These are phyloP conservation scores for Gobio occitaniae DNA, from an alignment of 2,797 vertebrate species.

Conservation along the genomic window DNA sequence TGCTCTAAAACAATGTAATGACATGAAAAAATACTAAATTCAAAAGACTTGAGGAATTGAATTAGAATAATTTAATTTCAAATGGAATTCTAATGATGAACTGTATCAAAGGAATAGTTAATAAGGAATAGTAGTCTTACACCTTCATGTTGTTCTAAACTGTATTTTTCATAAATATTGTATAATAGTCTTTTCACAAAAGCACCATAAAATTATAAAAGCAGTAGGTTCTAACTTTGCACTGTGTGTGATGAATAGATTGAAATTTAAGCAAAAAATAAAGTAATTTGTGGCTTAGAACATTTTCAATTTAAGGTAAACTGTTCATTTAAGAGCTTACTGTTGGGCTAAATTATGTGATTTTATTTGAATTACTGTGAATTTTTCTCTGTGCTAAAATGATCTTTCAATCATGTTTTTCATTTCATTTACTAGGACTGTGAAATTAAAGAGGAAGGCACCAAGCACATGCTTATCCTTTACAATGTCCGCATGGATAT, in stretches of 20 bases:
- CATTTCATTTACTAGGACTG: slow-evolving; percentile 81
- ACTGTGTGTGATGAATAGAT: neutral
- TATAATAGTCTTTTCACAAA: neutral
- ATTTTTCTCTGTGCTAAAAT: neutral
- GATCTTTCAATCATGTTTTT: neutral
- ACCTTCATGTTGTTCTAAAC: neutral
- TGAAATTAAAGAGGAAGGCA: slow-evolving; percentile 95
- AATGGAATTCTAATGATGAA: neutral
- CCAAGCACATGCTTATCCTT: slow-evolving; percentile 86
- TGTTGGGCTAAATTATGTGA: neutral
- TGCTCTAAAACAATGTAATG: too few species aligned
- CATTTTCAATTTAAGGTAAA: neutral
- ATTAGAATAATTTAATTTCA: neutral
- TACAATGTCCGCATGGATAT: slow-evolving; percentile 90
- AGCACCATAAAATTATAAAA: neutral
- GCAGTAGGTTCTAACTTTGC: neutral
- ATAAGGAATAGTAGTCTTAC: too few species aligned
- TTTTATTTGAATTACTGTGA: slow-evolving; percentile 2
- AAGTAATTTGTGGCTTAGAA: neutral
- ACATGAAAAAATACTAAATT: too few species aligned
- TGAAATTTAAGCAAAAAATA: neutral
- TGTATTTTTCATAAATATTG: neutral
- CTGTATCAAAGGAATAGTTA: neutral
- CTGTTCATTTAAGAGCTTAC: neutral
- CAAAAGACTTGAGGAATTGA: neutral